Conservation (phyloP, 2,888 invertebrate genomes). For the Cordilura impudica region DNA sequence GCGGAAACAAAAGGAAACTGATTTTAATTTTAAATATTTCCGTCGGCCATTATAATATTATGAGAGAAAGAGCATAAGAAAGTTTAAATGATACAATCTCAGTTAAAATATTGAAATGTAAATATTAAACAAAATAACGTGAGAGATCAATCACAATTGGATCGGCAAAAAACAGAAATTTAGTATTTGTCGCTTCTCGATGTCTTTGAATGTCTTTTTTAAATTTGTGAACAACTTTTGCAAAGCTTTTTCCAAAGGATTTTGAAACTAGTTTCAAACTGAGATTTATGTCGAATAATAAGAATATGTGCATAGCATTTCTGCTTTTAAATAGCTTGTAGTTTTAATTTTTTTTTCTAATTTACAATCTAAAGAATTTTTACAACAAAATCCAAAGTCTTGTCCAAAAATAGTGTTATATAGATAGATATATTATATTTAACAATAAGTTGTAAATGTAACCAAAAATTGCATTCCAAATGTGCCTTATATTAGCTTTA, state of each 20-base stretch:
- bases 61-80: not conserved
- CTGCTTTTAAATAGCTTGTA: conserved; percentile 44
- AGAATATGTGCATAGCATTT: conserved; percentile 61
- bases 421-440: conserved; percentile 39
- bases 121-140: too few species aligned
- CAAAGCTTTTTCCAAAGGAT: too few species aligned
- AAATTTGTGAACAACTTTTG: too few species aligned
- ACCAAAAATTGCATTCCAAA: conserved; percentile 71
- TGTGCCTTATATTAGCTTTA: conserved; percentile 71
- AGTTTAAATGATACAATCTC: too few species aligned
- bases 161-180: too few species aligned
- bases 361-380: not conserved
- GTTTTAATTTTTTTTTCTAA: conserved; percentile 6
- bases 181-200: too few species aligned
- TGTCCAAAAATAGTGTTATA: conserved; percentile 69
- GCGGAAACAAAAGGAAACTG: conserved; percentile 46
- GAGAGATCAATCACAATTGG: too few species aligned
- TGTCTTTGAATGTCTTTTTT: too few species aligned
- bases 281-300: not conserved
- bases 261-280: not conserved
- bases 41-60: conserved; percentile 66
- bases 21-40: conserved; percentile 62
- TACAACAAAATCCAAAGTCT: conserved; percentile 75
- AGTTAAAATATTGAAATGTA: too few species aligned
- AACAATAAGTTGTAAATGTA: conserved; percentile 39